Percentiles rank a stretch among this genome's conserved stretches.
Evolutionary conservation across 2,113 vertebrate genomes (phyloP).

Genomic region (Turnix velox): DNA sequence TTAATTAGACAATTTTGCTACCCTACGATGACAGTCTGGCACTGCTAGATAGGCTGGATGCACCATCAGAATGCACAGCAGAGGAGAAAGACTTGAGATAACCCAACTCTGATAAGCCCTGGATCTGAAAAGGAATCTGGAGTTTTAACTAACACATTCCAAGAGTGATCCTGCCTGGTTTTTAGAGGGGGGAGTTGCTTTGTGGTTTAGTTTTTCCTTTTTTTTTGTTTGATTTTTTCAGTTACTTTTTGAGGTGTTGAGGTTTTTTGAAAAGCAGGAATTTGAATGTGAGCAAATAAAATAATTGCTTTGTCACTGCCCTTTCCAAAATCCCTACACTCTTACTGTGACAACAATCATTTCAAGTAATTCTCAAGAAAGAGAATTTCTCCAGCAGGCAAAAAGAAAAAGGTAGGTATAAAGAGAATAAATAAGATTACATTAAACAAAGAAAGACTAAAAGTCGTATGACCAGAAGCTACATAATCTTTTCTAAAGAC

Average conservation of each 20-base stretch:
- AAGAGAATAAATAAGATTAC: not conserved
- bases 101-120: not conserved
- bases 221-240: not conserved
- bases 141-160: not conserved
- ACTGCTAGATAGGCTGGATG: not conserved
- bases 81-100: not conserved
- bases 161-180: not conserved
- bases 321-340: not conserved
- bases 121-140: not conserved
- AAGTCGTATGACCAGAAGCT: not conserved
- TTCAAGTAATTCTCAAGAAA: not conserved
- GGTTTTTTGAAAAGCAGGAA: not conserved
- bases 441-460: not conserved
- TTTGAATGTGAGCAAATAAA: not conserved
- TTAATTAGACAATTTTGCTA: not conserved
- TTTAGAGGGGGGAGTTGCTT: not conserved
- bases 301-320: not conserved
- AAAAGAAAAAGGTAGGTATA: not conserved
- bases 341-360: not conserved
- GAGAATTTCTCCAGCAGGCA: not conserved
- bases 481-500: not conserved
- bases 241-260: not conserved
- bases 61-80: not conserved
- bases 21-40: not conserved
- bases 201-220: not conserved